phyloP scores from a whole-genome alignment of 2,113 vertebrate genomes.

The Catagonus wagneri region DNA sequence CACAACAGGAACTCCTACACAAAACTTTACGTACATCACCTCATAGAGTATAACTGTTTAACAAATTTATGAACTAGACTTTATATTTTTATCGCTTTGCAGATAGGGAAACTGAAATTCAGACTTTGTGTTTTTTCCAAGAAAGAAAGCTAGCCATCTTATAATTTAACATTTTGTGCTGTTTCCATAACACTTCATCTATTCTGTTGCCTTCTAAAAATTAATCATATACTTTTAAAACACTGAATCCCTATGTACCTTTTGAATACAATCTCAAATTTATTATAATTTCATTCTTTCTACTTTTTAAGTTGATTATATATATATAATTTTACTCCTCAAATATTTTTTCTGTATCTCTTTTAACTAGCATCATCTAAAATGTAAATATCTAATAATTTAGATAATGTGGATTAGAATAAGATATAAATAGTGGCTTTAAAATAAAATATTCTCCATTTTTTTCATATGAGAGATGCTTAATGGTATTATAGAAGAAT shows the following conservation, averaged over 20 bases:
- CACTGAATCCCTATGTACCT: background rate
- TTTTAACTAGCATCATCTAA: background rate
- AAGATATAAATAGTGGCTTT: background rate
- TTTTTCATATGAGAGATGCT: background rate
- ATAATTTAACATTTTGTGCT: background rate
- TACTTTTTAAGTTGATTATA: background rate
- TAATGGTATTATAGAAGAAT: background rate
- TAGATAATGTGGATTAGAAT: background rate
- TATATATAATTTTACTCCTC: background rate
- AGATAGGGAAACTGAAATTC: background rate
- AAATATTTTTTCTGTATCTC: background rate
- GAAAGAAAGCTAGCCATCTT: background rate
- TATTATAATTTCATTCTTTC: background rate
- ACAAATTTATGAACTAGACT: background rate
- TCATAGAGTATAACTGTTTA: background rate
- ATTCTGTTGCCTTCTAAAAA: background rate
- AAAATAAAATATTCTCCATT: background rate
- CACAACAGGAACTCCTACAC: too few relatives aligned
- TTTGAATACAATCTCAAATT: background rate
- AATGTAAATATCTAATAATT: background rate
- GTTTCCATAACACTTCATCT: background rate
- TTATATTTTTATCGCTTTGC: background rate
- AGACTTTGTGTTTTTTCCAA: background rate
- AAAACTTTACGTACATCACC: background rate
- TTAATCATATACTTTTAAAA: background rate